Evolutionary conservation across 2,797 vertebrate genomes (phyloP).

Genomic region (Euphonia xanthogaster): DNA sequence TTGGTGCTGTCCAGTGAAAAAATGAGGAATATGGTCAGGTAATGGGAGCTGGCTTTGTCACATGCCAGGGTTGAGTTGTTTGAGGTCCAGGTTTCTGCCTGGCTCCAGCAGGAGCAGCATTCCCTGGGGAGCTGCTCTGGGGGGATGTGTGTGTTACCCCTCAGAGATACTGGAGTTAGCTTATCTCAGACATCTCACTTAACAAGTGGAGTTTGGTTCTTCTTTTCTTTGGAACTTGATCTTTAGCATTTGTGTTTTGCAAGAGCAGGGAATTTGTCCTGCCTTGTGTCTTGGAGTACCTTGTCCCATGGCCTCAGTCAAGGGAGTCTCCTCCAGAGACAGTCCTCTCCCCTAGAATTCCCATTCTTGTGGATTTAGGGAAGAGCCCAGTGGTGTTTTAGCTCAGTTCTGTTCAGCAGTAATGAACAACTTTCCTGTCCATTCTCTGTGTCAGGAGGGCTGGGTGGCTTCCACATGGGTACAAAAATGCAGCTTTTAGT

Average conservation of each 20-base stretch:
- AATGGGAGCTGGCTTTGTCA: not conserved
- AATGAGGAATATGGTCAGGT: not conserved
- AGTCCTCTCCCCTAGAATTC: not conserved
- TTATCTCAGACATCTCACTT: not conserved
- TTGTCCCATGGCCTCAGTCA: fast-evolving
- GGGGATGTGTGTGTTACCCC: not conserved
- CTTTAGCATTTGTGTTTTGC: not conserved
- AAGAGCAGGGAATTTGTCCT: not conserved
- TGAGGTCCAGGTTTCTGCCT: fast-evolving
- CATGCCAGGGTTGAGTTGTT: fast-evolving
- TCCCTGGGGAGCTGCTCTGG: not conserved
- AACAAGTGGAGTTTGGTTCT: not conserved
- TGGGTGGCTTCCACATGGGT: not conserved
- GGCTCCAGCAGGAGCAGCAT: fast-evolving
- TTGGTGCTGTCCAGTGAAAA: not conserved
- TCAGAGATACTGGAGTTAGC: not conserved
- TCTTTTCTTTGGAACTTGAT: not conserved
- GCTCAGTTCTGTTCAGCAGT: not conserved
- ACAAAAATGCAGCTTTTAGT: not conserved
- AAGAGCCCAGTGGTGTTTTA: not conserved
- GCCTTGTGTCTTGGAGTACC: not conserved
- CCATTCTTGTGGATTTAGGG: fast-evolving
- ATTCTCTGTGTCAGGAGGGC: not conserved
- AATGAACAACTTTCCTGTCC: not conserved
- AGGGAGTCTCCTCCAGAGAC: not conserved